These are phyloP conservation scores for Amphibalanus amphitrite DNA, from an alignment of 1,140 invertebrate genomes.

Conservation along the genomic window DNA sequence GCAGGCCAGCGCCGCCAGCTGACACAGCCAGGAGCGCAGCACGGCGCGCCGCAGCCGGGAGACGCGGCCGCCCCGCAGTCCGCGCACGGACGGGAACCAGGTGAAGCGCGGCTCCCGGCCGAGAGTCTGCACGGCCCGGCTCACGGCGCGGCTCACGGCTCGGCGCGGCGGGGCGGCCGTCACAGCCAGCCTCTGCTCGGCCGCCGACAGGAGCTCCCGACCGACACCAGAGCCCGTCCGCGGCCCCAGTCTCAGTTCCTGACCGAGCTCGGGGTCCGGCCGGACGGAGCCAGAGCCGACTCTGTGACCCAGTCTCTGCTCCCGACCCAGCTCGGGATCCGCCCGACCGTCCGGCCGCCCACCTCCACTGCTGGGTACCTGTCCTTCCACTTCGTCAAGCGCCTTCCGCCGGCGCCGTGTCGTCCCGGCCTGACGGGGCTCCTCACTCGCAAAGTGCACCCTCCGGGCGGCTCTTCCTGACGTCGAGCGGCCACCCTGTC, in stretches of 20 bases:
- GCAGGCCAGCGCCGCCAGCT: background rate
- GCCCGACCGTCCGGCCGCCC: too few relatives aligned
- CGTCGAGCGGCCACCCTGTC: background rate
- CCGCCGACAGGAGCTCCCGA: too few relatives aligned
- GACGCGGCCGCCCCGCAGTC: background rate
- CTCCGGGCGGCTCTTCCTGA: background rate
- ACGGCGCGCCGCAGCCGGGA: background rate
- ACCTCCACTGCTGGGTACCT: too few relatives aligned
- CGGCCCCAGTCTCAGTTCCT: too few relatives aligned
- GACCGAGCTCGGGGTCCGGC: too few relatives aligned
- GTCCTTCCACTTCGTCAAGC: too few relatives aligned
- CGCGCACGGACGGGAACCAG: background rate
- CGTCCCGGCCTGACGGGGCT: background rate
- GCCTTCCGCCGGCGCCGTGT: too few relatives aligned
- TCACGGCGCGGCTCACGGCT: background rate
- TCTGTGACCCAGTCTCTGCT: background rate
- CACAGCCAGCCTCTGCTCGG: too few relatives aligned
- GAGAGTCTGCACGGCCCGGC: background rate
- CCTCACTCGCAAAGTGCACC: background rate
- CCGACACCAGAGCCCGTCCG: too few relatives aligned
- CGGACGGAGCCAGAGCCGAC: too few relatives aligned
- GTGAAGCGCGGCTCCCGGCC: background rate
- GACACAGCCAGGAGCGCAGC: background rate
- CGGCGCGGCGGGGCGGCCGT: too few relatives aligned
- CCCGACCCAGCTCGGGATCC: too few relatives aligned